Base-by-base conservation (phyloP, 64 coral and sea anemone species). In the Montipora cactus region DNA sequence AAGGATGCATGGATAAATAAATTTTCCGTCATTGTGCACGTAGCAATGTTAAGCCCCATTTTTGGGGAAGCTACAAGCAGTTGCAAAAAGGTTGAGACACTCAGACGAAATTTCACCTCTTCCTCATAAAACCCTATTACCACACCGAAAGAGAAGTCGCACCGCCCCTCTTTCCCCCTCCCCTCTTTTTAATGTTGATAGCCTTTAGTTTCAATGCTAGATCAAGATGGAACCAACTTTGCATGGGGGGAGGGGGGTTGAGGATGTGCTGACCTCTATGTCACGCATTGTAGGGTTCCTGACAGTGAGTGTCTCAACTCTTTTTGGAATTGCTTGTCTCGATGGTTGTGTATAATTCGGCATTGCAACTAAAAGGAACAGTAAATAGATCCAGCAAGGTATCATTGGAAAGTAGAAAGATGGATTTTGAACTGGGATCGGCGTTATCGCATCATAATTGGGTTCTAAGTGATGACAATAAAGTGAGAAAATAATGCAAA, bases 301-400 rank as follows among this genome's bases (percentile, higher is more conserved):
- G 8, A 76, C 23, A 44, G 23, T 10, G 23, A 76, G 44, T 76
- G 74, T 76, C 74, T 76, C 74, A 76, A 76, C 23, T 76, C 74
- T 47, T 76, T 76, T 76, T 64, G 44, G 44, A 76, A 76, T 44
- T 76, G 74, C 23, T 76, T 76, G 74, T 47, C 28, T 37, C 44
- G 46, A 44, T 37, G 44, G 74, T 76, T 76, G 74, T 76, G 44
- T 64, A 64, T 44, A 44, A 76, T 76, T 73, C 21, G 19, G 69
- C 70, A 25, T 3, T 73, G 52, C 23, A 20, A 22, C 70, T 73
- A 8, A 73, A 21, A n/a, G 21, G 2, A 20, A 19, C 70, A 7
- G 19, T 18, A n/a, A n/a, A 73, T 73, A 55, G 52, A 55, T 55
- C 6, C 52, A 55, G 52, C 52, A 55, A 55, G 10, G 52, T 55